These are phyloP conservation scores for Drosophila tropicalis DNA, from an alignment of 1,140 invertebrate genomes.

Conservation along the genomic window DNA sequence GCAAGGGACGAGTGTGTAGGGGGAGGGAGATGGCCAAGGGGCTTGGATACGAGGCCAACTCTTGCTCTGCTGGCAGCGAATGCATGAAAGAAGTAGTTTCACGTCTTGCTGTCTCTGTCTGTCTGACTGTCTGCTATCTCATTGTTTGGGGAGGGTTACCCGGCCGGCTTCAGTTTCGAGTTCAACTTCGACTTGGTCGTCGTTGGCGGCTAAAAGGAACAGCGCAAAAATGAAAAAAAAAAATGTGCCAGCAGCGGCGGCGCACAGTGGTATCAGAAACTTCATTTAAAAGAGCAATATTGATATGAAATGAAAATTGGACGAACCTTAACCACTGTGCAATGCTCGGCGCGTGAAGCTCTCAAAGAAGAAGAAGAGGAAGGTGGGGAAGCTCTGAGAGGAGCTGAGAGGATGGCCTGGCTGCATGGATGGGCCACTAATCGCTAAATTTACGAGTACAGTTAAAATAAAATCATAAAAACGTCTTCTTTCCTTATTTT, in stretches of 20 bases:
- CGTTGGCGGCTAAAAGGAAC: conserved; percentile 58
- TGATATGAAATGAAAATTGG: no score
- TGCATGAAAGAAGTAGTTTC: conserved; percentile 11
- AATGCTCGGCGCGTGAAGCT: conserved; percentile 70
- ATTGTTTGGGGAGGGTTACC: conserved; percentile 66
- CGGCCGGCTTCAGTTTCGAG: conserved; percentile 10
- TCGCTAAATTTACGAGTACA: conserved; percentile 80
- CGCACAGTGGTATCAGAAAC: background rate
- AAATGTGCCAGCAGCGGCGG: background rate
- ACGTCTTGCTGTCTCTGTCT: conserved; percentile 29
- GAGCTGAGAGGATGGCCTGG: conserved; percentile 8
- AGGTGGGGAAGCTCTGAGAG: conserved; percentile 6
- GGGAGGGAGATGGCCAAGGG: conserved; percentile 3
- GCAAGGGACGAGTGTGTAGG: background rate
- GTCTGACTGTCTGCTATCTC: conserved; percentile 47
- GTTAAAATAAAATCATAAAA: conserved; percentile 78
- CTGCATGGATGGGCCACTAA: conserved; percentile 52
- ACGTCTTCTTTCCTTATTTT: conserved; percentile 55
- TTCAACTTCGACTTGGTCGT: conserved; percentile 3
- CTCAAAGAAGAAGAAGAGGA: conserved; percentile 25
- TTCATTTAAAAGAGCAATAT: background rate
- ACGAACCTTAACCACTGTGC: conserved; percentile 30
- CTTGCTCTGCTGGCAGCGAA: conserved; percentile 5
- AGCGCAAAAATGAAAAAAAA: conserved; percentile 39
- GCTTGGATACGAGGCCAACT: conserved; percentile 13